phyloP scores from a whole-genome alignment of 2,113 vertebrate genomes.

The Gallinago undulata region DNA sequence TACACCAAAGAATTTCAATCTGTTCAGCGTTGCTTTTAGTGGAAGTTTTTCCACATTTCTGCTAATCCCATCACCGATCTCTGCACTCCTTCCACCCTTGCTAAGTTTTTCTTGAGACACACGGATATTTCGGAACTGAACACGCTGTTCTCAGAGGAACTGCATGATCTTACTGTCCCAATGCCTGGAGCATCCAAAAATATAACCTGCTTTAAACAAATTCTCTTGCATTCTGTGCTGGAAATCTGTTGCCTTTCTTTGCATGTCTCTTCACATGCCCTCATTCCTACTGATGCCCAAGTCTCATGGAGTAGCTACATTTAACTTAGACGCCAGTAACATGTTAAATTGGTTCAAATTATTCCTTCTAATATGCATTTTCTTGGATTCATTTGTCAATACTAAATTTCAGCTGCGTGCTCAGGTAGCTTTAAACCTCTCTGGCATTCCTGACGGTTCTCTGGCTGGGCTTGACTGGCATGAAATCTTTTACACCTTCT shows the following conservation, averaged over 20 bases:
- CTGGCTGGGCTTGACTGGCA: not conserved
- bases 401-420: not conserved
- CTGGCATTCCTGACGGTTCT: not conserved
- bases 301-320: not conserved
- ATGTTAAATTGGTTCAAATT: not conserved
- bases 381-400: not conserved
- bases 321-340: not conserved
- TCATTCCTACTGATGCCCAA: not conserved
- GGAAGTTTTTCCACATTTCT: constrained; percentile 28
- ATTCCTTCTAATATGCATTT: not conserved
- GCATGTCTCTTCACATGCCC: not conserved
- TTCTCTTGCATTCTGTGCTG: not conserved
- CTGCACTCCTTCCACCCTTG: not conserved
- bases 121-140: constrained; percentile 17
- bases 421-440: not conserved
- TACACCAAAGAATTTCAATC: not conserved
- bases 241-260: not conserved
- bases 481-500: not conserved
- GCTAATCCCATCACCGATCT: not conserved
- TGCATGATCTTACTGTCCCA: not conserved
- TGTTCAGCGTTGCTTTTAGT: not conserved
- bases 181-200: constrained; percentile 3
- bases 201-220: constrained; percentile 26
- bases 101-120: not conserved
- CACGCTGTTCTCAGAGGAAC: not conserved